A percentile compares a stretch with the other conserved stretches of the same genome.
phyloP scores from a whole-genome alignment of 2,888 invertebrate genomes.

The Brenthis hecate region DNA sequence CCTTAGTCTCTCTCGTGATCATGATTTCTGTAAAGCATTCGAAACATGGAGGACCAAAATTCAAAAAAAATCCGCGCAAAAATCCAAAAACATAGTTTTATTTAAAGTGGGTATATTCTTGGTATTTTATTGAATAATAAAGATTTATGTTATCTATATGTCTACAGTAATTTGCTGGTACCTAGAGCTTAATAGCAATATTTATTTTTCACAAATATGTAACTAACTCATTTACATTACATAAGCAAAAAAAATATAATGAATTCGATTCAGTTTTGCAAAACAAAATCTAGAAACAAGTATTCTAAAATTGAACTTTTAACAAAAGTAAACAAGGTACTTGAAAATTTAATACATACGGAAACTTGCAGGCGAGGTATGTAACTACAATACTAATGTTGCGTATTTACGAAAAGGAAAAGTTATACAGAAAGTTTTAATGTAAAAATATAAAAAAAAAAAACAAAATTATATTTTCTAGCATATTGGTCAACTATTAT shows the following conservation, averaged over 20 bases:
- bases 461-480: background rate
- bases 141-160: background rate
- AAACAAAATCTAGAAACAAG: background rate
- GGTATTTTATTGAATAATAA: too few relatives aligned
- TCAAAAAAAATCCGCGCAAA: too few relatives aligned
- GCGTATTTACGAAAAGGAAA: slow-evolving; percentile 13
- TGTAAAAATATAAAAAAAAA: slow-evolving; percentile 8
- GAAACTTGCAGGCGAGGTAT: slow-evolving; percentile 11
- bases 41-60: too few relatives aligned
- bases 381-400: slow-evolving; percentile 13
- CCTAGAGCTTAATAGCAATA: too few relatives aligned
- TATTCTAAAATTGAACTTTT: slow-evolving; percentile 7
- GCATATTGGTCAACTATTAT: background rate
- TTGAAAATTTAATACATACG: slow-evolving; percentile 13
- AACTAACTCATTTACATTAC: background rate
- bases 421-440: slow-evolving; percentile 13
- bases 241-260: background rate
- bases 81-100: too few relatives aligned
- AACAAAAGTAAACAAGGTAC: slow-evolving; percentile 21
- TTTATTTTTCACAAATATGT: background rate
- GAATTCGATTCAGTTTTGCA: background rate
- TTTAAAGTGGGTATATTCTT: too few relatives aligned
- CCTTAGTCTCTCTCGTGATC: too few relatives aligned
- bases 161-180: too few relatives aligned
- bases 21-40: too few relatives aligned